These are phyloP conservation scores for Sebastes diploproa DNA, from an alignment of 2,797 vertebrate species.

Conservation along the genomic window DNA sequence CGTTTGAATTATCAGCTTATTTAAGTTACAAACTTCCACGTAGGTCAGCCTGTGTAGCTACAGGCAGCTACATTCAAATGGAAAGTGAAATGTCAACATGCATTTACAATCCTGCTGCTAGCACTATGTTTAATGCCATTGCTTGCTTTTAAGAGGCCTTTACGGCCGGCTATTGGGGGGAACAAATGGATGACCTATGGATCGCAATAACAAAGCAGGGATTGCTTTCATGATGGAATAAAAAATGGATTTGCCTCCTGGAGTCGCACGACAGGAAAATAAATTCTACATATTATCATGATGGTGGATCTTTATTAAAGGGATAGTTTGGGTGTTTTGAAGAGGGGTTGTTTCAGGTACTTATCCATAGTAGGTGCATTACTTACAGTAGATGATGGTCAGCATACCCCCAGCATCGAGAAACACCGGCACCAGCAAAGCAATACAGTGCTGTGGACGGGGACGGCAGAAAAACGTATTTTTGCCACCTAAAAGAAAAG, in stretches of 20 bases:
- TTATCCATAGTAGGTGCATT: no score
- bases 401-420: no score
- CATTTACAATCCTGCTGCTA: slow-evolving; percentile 78
- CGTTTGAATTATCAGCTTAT: slow-evolving; percentile 85
- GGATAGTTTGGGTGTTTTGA: no score
- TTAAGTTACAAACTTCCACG: slow-evolving; percentile 77
- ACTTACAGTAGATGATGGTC: no score
- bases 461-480: no score
- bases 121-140: slow-evolving; percentile 64
- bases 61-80: slow-evolving; percentile 73
- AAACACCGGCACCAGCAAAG: no score
- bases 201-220: slow-evolving; percentile 40
- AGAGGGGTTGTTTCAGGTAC: no score
- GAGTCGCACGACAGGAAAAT: neutral
- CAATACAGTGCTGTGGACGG: no score
- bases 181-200: slow-evolving; percentile 51
- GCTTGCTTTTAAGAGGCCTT: slow-evolving; percentile 56
- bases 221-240: slow-evolving; percentile 37
- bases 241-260: slow-evolving; percentile 24
- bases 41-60: slow-evolving; percentile 68
- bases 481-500: no score
- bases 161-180: slow-evolving; percentile 29
- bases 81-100: slow-evolving; percentile 80
- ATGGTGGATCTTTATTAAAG: neutral
- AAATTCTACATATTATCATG: neutral